Percentiles rank a stretch among this genome's conserved stretches.
phyloP scores from a whole-genome alignment of 1,140 invertebrate genomes.

The Trialeurodes vaporariorum region DNA sequence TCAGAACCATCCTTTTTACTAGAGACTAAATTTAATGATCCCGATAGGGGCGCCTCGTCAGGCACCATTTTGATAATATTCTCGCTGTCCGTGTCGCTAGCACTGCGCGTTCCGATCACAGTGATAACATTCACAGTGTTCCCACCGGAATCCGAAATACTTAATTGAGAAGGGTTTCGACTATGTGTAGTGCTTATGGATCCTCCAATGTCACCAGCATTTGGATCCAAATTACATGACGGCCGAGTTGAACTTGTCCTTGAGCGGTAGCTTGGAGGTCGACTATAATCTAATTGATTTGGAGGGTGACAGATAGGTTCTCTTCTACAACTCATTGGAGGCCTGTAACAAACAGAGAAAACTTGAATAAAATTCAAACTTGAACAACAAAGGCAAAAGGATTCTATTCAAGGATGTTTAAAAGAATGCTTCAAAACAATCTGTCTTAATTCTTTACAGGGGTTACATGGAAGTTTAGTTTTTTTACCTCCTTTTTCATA shows the following conservation, averaged over 20 bases:
- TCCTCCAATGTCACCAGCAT: slow-evolving; percentile 17
- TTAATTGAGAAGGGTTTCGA: slow-evolving; percentile 32
- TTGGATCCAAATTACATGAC: slow-evolving; percentile 19
- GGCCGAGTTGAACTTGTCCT: slow-evolving; percentile 30
- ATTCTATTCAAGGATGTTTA: too few species aligned
- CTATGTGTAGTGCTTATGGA: slow-evolving; percentile 25
- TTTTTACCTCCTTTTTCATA: too few species aligned
- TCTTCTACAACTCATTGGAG: slow-evolving; percentile 19
- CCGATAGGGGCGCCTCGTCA: background rate
- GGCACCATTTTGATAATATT: slow-evolving; percentile 29
- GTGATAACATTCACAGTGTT: slow-evolving; percentile 20
- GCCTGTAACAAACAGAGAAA: slow-evolving; percentile 19
- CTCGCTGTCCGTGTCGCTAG: slow-evolving; percentile 28
- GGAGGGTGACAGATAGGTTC: slow-evolving; percentile 8
- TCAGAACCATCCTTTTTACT: slow-evolving; percentile 6
- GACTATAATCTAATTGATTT: slow-evolving; percentile 33
- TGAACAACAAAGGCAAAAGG: background rate
- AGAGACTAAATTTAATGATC: background rate
- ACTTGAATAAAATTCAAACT: too few species aligned
- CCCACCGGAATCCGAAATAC: slow-evolving; percentile 23
- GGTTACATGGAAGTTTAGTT: too few species aligned
- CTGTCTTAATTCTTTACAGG: too few species aligned
- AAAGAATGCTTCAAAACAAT: too few species aligned
- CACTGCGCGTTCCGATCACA: slow-evolving; percentile 7
- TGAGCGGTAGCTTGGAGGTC: slow-evolving; percentile 47